Base-by-base conservation (phyloP, 1,140 invertebrate genomes). In the Amphibalanus amphitrite region DNA sequence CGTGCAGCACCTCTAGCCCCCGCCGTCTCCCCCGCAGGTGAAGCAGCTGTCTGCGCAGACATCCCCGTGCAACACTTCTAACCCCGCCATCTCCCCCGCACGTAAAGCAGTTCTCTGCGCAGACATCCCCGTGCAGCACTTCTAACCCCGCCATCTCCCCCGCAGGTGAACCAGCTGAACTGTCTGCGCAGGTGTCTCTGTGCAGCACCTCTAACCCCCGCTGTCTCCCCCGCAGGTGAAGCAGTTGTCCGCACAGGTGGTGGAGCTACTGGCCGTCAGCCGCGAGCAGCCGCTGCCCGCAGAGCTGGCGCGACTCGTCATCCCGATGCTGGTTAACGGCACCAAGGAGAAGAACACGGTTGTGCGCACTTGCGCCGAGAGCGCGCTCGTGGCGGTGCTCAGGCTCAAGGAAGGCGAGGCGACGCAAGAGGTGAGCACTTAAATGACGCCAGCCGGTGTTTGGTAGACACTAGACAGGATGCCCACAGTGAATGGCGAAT, bases 281-380 rank as follows among this genome's bases (percentile, higher is more conserved):
- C 23, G n/a, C 64, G 3, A 8, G 64, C 10, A 23, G 78, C 83
- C 86, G 81, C 82, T 88, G 26, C 82, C 87, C 6, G 69, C 74
- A 25, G 89, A 91, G 75, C 79, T 94, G 71, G 81, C 94, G 40
- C 91, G 88, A 78, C 79, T 86, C 26, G 81, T 95, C 70, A 80
- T 97, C 70, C 93, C 94, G 10, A 91, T 91, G 82, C 82, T 98
- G 72, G 93, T 97, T 1, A 98, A 97, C 82, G 95, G 95, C 71
- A 96, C 94, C 28, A 97, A 97, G 82, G 95, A 98, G 82, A 97
- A 97, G 81, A 97, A 97, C 82, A 88, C 91, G 28, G 90, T 92
- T 76, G 95, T 98, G 3, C 91, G 92, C 79, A 90, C 91, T 0
- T 92, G 93, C 81, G 92, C 93, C 72, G 95, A 97, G 85, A 86